Percentiles rank a stretch among this genome's conserved stretches.
phyloP scores from a whole-genome alignment of 2,888 invertebrate species.

The Rotaria sp. region DNA sequence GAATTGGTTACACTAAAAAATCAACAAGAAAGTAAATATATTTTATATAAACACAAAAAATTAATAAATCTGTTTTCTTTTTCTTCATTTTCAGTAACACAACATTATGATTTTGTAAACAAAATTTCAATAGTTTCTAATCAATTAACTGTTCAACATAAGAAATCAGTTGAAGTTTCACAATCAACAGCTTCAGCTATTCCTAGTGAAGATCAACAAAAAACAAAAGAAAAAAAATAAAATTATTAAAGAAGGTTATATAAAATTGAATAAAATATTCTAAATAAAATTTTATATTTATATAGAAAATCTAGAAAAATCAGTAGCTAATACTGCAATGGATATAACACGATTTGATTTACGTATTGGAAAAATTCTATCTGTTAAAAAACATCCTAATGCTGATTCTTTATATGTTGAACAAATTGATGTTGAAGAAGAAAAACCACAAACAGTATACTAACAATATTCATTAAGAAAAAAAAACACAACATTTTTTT shows the following conservation, averaged over 20 bases:
- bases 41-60: no score
- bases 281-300: neutral
- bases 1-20: conserved; percentile 30
- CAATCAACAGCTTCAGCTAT: neutral
- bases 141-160: neutral
- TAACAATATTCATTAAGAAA: no score
- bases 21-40: conserved; percentile 3
- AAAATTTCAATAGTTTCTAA: neutral
- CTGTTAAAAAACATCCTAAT: conserved; percentile 61
- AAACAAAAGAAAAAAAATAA: conserved; percentile 30
- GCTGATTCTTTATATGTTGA: conserved; percentile 63
- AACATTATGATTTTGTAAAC: neutral
- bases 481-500: neutral
- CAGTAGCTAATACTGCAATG: conserved; percentile 43
- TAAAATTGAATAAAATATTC: neutral
- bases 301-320: neutral
- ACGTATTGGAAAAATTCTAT: conserved; percentile 57
- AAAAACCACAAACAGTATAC: conserved; percentile 55
- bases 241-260: conserved; percentile 33
- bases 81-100: neutral
- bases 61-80: neutral
- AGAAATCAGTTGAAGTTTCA: neutral
- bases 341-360: conserved; percentile 52
- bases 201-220: conserved; percentile 18
- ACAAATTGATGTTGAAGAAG: conserved; percentile 61